phyloP scores from a whole-genome alignment of 1,140 invertebrate species.

The Aleiodes sp. region DNA sequence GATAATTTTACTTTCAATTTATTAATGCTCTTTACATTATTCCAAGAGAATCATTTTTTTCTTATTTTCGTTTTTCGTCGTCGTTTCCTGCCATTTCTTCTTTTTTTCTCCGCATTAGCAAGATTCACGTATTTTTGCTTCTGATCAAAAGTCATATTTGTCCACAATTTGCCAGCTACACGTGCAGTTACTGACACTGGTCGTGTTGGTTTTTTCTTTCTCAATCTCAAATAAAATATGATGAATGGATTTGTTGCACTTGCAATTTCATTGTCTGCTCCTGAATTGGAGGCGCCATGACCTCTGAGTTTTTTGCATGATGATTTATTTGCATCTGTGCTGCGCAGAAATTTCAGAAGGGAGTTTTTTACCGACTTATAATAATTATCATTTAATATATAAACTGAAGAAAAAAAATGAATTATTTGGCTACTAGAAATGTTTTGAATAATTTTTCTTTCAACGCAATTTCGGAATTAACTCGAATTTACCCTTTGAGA shows the following conservation, averaged over 20 bases:
- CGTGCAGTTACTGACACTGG: constrained; percentile 53
- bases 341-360: constrained; percentile 49
- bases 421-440: no score
- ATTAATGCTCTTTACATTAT: no score
- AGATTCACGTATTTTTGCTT: constrained; percentile 58
- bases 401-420: no score
- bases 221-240: constrained; percentile 54
- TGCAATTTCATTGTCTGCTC: background rate
- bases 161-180: constrained; percentile 56
- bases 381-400: no score
- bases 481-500: background rate
- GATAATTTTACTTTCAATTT: no score
- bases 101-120: constrained; percentile 53
- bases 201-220: constrained; percentile 49
- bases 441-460: no score
- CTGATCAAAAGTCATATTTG: constrained; percentile 47
- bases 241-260: constrained; percentile 56
- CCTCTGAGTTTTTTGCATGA: constrained; percentile 14
- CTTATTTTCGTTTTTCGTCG: constrained; percentile 27
- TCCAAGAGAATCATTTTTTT: background rate
- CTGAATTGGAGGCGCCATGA: background rate
- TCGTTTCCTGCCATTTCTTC: constrained; percentile 41
- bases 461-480: no score
- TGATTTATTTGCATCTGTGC: constrained; percentile 48
- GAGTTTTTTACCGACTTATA: no score